phyloP scores from a whole-genome alignment of 1,140 invertebrate species.

The Macrocentrus cingulum region DNA sequence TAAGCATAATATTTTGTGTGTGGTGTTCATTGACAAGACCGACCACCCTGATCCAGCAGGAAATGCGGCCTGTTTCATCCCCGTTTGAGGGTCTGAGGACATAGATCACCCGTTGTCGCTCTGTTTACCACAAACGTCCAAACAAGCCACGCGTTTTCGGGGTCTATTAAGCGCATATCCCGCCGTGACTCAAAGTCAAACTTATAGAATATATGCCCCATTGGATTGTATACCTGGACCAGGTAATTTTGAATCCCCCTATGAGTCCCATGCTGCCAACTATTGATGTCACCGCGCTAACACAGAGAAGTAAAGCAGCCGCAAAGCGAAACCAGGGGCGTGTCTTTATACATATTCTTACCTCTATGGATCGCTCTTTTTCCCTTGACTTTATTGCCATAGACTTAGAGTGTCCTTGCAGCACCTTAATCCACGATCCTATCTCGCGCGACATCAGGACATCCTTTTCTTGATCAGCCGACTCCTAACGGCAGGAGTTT shows the following conservation, averaged over 20 bases:
- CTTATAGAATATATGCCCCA: constrained; percentile 17
- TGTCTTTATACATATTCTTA: constrained; percentile 25
- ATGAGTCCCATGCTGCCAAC: too few relatives aligned
- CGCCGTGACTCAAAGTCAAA: constrained; percentile 32
- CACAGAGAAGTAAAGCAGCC: constrained; percentile 4
- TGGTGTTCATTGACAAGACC: not conserved
- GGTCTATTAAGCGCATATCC: constrained; percentile 52
- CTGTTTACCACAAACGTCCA: constrained; percentile 59
- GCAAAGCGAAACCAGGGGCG: constrained; percentile 20
- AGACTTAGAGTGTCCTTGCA: constrained; percentile 10
- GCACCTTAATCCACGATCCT: constrained; percentile 30
- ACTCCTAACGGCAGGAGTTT: constrained; percentile 26
- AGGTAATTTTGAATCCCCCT: constrained; percentile 33
- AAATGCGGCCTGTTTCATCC: constrained; percentile 51
- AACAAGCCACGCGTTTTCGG: constrained; percentile 47
- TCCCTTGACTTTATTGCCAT: not conserved
- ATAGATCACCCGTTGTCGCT: constrained; percentile 57
- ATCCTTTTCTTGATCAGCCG: constrained; percentile 55
- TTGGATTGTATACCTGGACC: constrained; percentile 21
- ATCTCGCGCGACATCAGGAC: constrained; percentile 51
- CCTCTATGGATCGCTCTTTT: constrained; percentile 17
- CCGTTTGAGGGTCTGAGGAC: constrained; percentile 25
- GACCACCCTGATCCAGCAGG: constrained; percentile 35
- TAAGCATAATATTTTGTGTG: not conserved
- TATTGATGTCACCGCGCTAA: constrained; percentile 53